Conservation (phyloP, 1,140 invertebrate genomes). For the Mizuhopecten yessoensis region DNA sequence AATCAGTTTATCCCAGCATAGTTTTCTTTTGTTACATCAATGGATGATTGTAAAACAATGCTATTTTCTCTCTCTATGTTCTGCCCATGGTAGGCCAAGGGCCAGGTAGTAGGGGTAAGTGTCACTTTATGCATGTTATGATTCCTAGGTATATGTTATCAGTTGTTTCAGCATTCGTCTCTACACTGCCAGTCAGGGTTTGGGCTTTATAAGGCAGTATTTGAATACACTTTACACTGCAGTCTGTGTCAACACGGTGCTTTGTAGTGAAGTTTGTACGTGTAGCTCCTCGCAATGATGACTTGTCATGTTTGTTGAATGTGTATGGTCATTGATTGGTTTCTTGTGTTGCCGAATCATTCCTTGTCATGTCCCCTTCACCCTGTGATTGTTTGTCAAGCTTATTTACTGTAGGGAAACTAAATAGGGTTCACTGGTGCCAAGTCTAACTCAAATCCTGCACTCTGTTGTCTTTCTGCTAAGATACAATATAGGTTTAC, state of each 20-base stretch:
- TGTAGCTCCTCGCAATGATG: not conserved
- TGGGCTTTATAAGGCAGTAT: not conserved
- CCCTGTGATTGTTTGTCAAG: not conserved
- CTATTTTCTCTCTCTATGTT: slow-evolving; percentile 39
- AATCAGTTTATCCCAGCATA: too few relatives aligned
- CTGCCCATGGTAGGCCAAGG: slow-evolving; percentile 20
- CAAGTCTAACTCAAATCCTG: too few relatives aligned
- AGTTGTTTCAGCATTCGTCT: not conserved
- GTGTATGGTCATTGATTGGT: not conserved
- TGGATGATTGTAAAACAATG: not conserved
- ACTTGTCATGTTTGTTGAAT: not conserved
- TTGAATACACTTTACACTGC: not conserved
- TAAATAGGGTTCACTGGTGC: not conserved
- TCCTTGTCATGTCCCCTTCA: not conserved
- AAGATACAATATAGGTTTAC: too few relatives aligned
- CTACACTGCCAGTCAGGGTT: not conserved
- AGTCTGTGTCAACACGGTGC: too few relatives aligned
- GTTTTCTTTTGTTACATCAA: too few relatives aligned
- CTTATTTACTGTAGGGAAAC: not conserved
- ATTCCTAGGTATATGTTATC: not conserved
- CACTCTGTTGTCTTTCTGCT: too few relatives aligned
- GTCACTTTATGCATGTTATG: slow-evolving; percentile 33
- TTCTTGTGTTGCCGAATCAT: not conserved
- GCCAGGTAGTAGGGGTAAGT: slow-evolving; percentile 31
- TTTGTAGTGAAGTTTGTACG: too few relatives aligned